These are phyloP conservation scores for Drosophila lutescens DNA, from an alignment of 2,888 invertebrate genomes.

Conservation along the genomic window DNA sequence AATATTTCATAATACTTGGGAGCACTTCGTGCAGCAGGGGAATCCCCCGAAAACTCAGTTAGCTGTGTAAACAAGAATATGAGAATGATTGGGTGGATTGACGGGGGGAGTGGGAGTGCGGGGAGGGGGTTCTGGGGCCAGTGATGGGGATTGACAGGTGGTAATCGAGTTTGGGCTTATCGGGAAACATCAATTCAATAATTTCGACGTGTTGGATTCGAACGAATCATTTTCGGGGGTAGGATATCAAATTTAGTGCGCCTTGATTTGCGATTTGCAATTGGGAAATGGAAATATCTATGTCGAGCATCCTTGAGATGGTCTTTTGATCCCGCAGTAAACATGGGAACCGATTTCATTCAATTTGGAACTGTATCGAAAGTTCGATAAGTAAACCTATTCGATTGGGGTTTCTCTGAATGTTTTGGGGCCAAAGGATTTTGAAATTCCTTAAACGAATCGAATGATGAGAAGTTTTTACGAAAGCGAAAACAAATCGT, in stretches of 20 bases:
- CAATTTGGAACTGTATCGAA: constrained; percentile 23
- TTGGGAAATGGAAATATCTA: constrained; percentile 34
- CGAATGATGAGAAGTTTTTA: no score
- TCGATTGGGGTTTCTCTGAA: neutral
- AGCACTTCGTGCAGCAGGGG: constrained; percentile 3
- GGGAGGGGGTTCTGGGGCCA: no score
- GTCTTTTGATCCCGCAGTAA: constrained; percentile 34
- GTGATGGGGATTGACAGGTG: constrained; percentile 34
- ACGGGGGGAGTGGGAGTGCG: neutral
- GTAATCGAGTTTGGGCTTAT: constrained; percentile 48
- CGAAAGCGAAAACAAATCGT: no score
- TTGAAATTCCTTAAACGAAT: neutral
- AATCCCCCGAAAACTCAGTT: constrained; percentile 24
- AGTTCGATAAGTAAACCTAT: constrained; percentile 15
- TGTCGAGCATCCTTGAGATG: constrained; percentile 30
- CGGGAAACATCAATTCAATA: constrained; percentile 45
- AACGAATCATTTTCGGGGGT: constrained; percentile 20
- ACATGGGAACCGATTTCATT: constrained; percentile 38
- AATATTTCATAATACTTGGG: constrained; percentile 73
- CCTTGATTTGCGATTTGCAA: constrained; percentile 42
- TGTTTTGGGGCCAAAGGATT: constrained; percentile 1
- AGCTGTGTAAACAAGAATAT: constrained; percentile 31
- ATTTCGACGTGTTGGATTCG: constrained; percentile 41
- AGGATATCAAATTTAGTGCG: constrained; percentile 39
- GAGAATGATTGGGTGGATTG: constrained; percentile 32